These are phyloP conservation scores for human DNA, from an alignment of 2,113 vertebrate genomes.

Conservation along the genomic window GRCh38 chr2:150876001-150876500, in stretches of 20 bases:
- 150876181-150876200: not conserved
- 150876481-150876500: conserved; percentile 55
- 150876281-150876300: not conserved
- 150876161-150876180: not conserved
- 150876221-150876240: conserved; percentile 44
- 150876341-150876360: conserved; percentile 61
- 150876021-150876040: not conserved
- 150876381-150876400: conserved; percentile 61
- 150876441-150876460: conserved; percentile 42
- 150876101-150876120: not conserved
- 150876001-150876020: not conserved
- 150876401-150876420: conserved; percentile 72
- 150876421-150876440: conserved; percentile 74
- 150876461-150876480: conserved; percentile 60
- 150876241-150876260: not conserved
- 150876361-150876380: conserved; percentile 51
- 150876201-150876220: not conserved
- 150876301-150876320: not conserved
- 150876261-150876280: conserved; percentile 1
- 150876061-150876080: not conserved
- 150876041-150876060: not conserved
- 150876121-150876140: conserved; percentile 44
- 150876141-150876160: not conserved
- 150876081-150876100: conserved; percentile 31
- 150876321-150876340: conserved; percentile 52